A percentile compares a stretch with the other conserved stretches of the same genome.
Conservation (phyloP, 1,140 invertebrate species). For the Meloidogyne exigua region DNA sequence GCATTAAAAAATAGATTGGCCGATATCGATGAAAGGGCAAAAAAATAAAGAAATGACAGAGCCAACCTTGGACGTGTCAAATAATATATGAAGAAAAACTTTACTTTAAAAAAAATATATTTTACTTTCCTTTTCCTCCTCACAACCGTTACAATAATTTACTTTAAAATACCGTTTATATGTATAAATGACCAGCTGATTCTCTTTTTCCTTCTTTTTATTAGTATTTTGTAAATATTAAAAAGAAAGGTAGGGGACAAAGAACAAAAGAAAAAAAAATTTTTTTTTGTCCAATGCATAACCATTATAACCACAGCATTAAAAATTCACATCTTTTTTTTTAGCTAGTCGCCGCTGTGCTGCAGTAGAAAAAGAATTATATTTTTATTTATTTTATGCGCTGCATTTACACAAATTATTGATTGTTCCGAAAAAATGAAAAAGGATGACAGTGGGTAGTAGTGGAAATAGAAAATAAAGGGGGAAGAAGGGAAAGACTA, state of each 20-base stretch:
- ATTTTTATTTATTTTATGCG: slow-evolving; percentile 1
- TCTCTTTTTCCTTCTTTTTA: not conserved
- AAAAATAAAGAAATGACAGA: not conserved
- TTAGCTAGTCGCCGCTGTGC: not conserved
- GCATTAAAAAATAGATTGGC: not conserved
- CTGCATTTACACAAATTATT: slow-evolving; percentile 4
- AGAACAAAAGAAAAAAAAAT: not conserved
- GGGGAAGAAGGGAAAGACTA: not conserved
- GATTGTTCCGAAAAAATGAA: not conserved
- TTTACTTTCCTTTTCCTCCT: not conserved
- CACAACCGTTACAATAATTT: not conserved
- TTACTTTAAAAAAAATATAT: not conserved
- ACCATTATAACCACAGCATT: not conserved
- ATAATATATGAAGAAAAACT: not conserved
- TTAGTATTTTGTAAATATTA: no score
- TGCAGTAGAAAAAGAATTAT: not conserved
- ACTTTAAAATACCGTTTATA: not conserved
- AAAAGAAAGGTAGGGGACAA: not conserved
- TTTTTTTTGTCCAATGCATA: not conserved
- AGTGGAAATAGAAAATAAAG: not conserved
- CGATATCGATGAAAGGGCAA: not conserved
- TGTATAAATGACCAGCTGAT: not conserved
- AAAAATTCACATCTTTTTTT: slow-evolving; percentile 1
- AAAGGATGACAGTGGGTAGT: not conserved
- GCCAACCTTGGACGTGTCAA: not conserved